Percentiles rank a stretch among this genome's conserved stretches.
These are phyloP conservation scores for Mormyrops attenuatus DNA, from an alignment of 2,797 vertebrate genomes.

Conservation along the genomic window DNA sequence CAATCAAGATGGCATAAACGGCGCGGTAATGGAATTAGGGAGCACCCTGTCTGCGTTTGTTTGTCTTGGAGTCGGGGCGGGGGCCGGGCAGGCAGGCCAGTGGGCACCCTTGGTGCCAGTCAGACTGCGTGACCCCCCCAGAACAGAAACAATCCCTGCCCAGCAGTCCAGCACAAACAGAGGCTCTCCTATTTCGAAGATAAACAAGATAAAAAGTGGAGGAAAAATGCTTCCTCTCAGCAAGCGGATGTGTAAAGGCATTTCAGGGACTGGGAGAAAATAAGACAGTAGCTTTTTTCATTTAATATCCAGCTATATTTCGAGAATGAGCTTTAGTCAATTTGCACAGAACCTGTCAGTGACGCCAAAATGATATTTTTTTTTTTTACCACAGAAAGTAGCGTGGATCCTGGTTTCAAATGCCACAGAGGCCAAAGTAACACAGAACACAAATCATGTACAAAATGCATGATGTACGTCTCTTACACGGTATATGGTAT, in stretches of 20 bases:
- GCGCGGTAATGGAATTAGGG: background rate
- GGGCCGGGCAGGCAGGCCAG: background rate
- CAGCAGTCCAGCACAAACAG: background rate
- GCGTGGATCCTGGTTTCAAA: background rate
- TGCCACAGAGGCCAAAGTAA: background rate
- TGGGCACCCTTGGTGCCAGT: conserved; percentile 10
- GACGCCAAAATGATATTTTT: background rate
- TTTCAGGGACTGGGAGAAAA: background rate
- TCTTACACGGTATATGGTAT: background rate
- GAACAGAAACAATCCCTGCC: background rate
- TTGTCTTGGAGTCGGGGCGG: background rate
- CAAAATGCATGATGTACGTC: background rate
- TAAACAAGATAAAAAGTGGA: background rate
- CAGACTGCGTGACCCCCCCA: background rate
- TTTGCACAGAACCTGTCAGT: background rate
- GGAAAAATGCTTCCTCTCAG: background rate
- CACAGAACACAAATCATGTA: background rate
- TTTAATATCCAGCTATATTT: background rate
- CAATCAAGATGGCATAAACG: conserved; percentile 11
- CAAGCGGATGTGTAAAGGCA: background rate
- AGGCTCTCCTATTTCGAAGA: background rate
- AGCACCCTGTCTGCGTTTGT: conserved; percentile 11
- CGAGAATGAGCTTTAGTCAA: background rate
- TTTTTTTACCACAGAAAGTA: background rate
- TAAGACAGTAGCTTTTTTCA: background rate